These are phyloP conservation scores for Tangara arthus DNA, from an alignment of 2,797 vertebrate species.

Conservation along the genomic window DNA sequence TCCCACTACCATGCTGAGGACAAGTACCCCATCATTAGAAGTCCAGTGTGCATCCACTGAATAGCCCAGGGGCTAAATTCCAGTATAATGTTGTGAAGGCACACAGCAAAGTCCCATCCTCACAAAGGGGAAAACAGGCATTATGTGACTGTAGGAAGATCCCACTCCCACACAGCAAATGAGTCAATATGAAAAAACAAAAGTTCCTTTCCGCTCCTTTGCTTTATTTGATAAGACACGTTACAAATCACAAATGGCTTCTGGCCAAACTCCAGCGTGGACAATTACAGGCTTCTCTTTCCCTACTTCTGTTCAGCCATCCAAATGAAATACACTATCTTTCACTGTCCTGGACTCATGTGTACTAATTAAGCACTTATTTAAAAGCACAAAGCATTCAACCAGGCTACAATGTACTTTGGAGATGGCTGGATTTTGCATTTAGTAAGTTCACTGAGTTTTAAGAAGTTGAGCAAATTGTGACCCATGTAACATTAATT, in stretches of 20 bases:
- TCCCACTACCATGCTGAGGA: background rate
- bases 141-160: background rate
- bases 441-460: background rate
- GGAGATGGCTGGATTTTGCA: background rate
- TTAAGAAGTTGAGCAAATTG: background rate
- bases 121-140: background rate
- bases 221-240: background rate
- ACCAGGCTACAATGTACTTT: background rate
- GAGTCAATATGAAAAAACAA: background rate
- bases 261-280: background rate
- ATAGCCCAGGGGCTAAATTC: background rate
- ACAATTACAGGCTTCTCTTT: background rate
- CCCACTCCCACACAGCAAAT: background rate
- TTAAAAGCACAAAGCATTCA: background rate
- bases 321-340: background rate
- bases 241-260: background rate
- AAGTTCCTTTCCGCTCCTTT: background rate
- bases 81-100: background rate
- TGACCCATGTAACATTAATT: background rate
- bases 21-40: rapidly evolving
- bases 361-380: background rate
- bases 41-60: background rate
- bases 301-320: background rate
- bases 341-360: background rate
- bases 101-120: background rate